Base-by-base conservation (phyloP, 2,797 vertebrate species). In the Steatocranus sp. region DNA sequence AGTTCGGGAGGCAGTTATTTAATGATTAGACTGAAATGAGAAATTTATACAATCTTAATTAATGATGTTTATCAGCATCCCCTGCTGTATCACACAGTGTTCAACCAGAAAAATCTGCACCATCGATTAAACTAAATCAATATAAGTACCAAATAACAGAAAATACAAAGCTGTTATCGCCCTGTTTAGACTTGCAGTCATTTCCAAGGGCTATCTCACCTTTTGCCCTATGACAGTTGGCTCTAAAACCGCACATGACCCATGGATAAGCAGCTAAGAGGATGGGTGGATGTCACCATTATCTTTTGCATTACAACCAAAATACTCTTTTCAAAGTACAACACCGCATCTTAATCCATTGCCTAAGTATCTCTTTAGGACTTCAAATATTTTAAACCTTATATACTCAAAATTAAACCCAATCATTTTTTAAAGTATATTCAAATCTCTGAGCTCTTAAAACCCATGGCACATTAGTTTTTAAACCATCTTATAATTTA, bases 131-230 rank as follows among this genome's bases (percentile, higher is more conserved):
- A 43, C 5, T 10, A 25, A 11, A 43, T 68, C 36, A 68, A 25
- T 25, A 17, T 41, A 68, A 43, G 20, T 27, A 43, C 14, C 20
- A 43, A 68, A 68, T 68, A 43, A 43, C 0, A 3, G 38, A 46
- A 46, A 46, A 46, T 70, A 3, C 20, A 43, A 18, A 43, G 38
- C 23, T 25, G 23, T 46, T 70, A 43, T 70, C 23, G 1, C 63
- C 23, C 38, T 70, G 9, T 70, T 43, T 25, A 3, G 41, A 70
- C 14, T 70, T 43, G 9, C 5, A 23, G 14, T 25, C 0, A 0
- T 25, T 25, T 27, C 23, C 20, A 43, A 17, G 14, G 0, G 9
- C 15, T 27, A 46, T 27, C 15, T 70, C 4, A 70, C 1, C 36
- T 25, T 43, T 68, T 11, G 9, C 38, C 66, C 23, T 43, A 11